These are phyloP conservation scores for Ennomos erosarius DNA, from an alignment of 2,888 invertebrate species.

Conservation along the genomic window DNA sequence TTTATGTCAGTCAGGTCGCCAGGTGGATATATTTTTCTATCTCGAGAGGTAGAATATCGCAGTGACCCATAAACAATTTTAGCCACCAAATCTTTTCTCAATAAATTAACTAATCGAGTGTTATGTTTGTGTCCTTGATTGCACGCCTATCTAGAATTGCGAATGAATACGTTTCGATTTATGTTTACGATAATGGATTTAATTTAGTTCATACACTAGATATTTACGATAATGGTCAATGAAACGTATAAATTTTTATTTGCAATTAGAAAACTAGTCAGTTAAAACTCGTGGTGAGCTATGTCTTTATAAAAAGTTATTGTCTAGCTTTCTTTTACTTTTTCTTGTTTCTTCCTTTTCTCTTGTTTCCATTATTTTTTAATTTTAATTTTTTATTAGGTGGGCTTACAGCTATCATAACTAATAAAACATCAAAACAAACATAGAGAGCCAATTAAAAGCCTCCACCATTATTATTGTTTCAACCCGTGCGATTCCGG, in stretches of 20 bases:
- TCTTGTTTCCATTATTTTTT: too few relatives aligned
- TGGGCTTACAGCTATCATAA: too few relatives aligned
- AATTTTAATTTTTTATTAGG: too few relatives aligned
- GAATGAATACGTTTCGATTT: slow-evolving; percentile 19
- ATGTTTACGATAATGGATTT: slow-evolving; percentile 18
- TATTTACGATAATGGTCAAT: slow-evolving; percentile 21
- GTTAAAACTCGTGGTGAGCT: slow-evolving; percentile 7
- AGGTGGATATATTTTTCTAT: too few relatives aligned
- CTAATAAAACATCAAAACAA: too few relatives aligned
- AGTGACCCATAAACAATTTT: neutral
- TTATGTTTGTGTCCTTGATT: slow-evolving; percentile 6
- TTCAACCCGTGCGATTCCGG: too few relatives aligned
- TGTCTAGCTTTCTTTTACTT: neutral
- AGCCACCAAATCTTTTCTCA: neutral
- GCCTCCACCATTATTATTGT: too few relatives aligned
- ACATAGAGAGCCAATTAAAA: too few relatives aligned
- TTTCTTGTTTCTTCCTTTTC: too few relatives aligned
- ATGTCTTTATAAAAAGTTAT: neutral
- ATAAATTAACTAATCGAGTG: slow-evolving; percentile 4
- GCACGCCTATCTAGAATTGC: slow-evolving; percentile 13
- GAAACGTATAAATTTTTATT: slow-evolving; percentile 6
- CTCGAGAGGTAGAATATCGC: too few relatives aligned
- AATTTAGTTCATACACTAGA: slow-evolving; percentile 17
- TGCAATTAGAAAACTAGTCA: slow-evolving; percentile 15
- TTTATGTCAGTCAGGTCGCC: too few relatives aligned